Evolutionary conservation across 2,797 vertebrate species (phyloP).

Genomic region (Onychomys leucogaster): DNA sequence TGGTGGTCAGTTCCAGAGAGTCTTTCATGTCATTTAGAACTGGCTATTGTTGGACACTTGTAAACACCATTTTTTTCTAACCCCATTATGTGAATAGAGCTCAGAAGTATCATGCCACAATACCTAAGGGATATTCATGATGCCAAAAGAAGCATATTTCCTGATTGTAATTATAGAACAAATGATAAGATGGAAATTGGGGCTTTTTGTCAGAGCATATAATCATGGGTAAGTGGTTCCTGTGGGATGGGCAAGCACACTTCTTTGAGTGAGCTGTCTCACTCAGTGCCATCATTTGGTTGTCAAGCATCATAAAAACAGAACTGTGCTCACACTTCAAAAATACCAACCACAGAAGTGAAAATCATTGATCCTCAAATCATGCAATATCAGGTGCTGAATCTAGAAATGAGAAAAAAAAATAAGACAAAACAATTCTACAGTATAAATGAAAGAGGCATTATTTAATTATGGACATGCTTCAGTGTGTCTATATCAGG

Average conservation of each 20-base stretch:
- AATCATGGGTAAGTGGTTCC: constrained; percentile 69
- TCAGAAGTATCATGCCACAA: constrained; percentile 37
- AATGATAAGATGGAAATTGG: constrained; percentile 70
- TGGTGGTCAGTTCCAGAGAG: background rate
- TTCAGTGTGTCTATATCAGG: background rate
- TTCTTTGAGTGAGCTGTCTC: constrained; percentile 76
- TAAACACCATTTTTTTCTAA: constrained; percentile 21
- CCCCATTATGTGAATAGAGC: background rate
- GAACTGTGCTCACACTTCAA: constrained; percentile 45
- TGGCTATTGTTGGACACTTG: background rate
- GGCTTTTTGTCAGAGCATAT: constrained; percentile 75
- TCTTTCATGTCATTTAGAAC: background rate
- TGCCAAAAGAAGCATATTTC: constrained; percentile 67
- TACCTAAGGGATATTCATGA: constrained; percentile 30
- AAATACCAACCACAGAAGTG: constrained; percentile 42
- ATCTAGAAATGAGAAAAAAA: constrained; percentile 43
- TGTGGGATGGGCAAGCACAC: constrained; percentile 47
- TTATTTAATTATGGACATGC: background rate
- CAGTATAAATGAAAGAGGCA: background rate
- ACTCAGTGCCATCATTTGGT: constrained; percentile 70
- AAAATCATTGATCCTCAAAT: constrained; percentile 43
- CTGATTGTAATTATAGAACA: constrained; percentile 79
- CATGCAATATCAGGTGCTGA: background rate
- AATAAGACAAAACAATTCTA: background rate
- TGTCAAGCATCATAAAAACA: constrained; percentile 77